These are phyloP conservation scores for Rhinoraja longicauda DNA, from an alignment of 2,797 vertebrate species.

Conservation along the genomic window DNA sequence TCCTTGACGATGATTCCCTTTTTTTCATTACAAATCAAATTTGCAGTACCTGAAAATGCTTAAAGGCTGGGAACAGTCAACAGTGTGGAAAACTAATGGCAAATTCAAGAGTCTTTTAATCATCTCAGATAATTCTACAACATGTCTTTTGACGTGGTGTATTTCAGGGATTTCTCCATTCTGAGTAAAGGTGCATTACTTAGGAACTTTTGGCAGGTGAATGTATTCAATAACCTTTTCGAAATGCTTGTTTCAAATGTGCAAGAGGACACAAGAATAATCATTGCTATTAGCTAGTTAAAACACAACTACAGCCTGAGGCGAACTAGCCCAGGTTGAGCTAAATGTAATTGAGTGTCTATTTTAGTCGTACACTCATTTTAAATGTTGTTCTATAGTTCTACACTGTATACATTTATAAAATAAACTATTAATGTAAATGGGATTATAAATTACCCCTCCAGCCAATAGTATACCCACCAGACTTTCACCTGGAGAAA, in stretches of 20 bases:
- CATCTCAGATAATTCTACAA: neutral
- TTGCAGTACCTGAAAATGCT: slow-evolving; percentile 24
- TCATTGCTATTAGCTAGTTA: neutral
- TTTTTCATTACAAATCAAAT: slow-evolving; percentile 61
- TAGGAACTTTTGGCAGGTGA: neutral
- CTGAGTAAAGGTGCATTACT: neutral
- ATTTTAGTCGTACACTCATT: neutral
- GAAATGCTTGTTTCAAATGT: neutral
- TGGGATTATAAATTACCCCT: neutral
- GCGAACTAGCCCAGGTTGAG: neutral
- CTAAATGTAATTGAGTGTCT: neutral
- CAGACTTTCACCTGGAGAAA: neutral
- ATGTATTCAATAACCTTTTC: neutral
- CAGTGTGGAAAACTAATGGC: neutral
- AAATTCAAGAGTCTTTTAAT: slow-evolving; percentile 35
- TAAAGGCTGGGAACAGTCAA: slow-evolving; percentile 3
- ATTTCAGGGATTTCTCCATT: slow-evolving; percentile 5
- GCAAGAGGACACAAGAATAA: neutral
- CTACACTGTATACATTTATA: neutral
- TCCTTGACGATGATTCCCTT: slow-evolving; percentile 72
- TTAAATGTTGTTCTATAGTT: neutral
- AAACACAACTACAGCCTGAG: neutral
- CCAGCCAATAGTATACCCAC: neutral
- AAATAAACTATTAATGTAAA: neutral
- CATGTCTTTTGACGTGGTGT: slow-evolving; percentile 7